Conservation (phyloP, 37 sponge, comb jelly and placozoan genomes). For the Diacarnus erythraeanus region DNA sequence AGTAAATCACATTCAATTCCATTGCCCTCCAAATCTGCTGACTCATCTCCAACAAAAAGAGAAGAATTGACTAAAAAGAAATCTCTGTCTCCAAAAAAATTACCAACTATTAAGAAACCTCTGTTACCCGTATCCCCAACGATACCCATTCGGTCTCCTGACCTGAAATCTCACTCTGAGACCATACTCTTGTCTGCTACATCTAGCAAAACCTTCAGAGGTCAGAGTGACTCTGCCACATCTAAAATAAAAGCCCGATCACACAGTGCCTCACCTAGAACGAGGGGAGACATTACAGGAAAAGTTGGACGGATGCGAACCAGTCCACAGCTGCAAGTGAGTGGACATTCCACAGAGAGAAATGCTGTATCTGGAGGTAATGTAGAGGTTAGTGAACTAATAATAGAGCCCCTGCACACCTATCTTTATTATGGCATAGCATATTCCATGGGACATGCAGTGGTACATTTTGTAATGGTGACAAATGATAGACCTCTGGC, state of each 20-base stretch:
- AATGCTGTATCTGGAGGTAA: too few relatives aligned
- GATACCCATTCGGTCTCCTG: background rate
- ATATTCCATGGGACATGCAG: too few relatives aligned
- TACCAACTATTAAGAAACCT: slow-evolving; percentile 15
- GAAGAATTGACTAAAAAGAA: background rate
- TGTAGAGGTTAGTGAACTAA: too few relatives aligned
- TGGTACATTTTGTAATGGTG: too few relatives aligned
- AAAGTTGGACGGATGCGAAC: too few relatives aligned
- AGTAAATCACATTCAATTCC: background rate
- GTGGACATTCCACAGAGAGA: too few relatives aligned
- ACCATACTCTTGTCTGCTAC: background rate
- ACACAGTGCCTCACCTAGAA: background rate
- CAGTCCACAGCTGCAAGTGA: too few relatives aligned
- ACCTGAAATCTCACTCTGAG: background rate
- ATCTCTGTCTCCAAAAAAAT: background rate
- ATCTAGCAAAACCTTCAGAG: background rate
- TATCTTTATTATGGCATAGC: too few relatives aligned
- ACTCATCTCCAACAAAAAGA: background rate
- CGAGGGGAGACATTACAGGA: too few relatives aligned
- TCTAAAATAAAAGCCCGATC: background rate
- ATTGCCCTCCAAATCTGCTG: background rate
- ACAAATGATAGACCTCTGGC: too few relatives aligned
- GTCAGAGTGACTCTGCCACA: background rate
- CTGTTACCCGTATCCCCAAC: background rate
- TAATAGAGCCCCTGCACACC: too few relatives aligned